Evolutionary conservation across 1,140 invertebrate genomes (phyloP), one percentile per base, ranked within the genome.

Genomic region (Sminthurides bifidus): DNA sequence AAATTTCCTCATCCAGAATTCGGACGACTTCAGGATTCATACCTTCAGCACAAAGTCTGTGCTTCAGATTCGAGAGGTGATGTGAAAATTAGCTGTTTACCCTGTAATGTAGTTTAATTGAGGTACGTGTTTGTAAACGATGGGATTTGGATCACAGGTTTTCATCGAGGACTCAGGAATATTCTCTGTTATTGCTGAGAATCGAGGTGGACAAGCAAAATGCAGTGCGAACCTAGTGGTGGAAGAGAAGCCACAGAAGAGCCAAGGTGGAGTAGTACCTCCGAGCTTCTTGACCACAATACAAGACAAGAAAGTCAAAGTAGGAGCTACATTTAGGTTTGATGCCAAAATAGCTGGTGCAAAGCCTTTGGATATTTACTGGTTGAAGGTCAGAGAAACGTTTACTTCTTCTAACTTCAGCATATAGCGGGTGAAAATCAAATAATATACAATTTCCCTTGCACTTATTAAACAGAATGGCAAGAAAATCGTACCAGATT

Each of bases 191-290:
- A 79, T 92, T 44, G 87, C 88, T 45, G 87, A 92, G 71, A 94
- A 94, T 68, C 77, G 84, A 48, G 89, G 85, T 40, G 90, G 90
- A 1, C 85, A 83, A 61, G 90, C 90, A 2, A 93, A 93, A 70
- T 92, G 90, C 68, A 92, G 88, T 62, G 92, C 92, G 21, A 95
- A 94, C 72, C 77, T 97, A 40, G 85, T 93, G 3, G 90, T 97
- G 2, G 89, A 95, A 75, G 87, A 92, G 67, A 77, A 83, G 48
- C n/a, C 33, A 21, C 77, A 79, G 66, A 76, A 83, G 52, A 79
- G 81, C 68, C 66, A 72, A 23, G 81, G 82, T 35, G 87, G 85
- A 23, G 72, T 81, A 10, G 74, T 83, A 52, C 89, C 90, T 41
- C 90, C 90, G 0, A 91, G 83, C 68, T 94, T 93, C 70, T 74